Percentiles rank a stretch among this genome's conserved stretches.
phyloP scores from a whole-genome alignment of 2,113 vertebrate species.

The Hypomesus transpacificus region DNA sequence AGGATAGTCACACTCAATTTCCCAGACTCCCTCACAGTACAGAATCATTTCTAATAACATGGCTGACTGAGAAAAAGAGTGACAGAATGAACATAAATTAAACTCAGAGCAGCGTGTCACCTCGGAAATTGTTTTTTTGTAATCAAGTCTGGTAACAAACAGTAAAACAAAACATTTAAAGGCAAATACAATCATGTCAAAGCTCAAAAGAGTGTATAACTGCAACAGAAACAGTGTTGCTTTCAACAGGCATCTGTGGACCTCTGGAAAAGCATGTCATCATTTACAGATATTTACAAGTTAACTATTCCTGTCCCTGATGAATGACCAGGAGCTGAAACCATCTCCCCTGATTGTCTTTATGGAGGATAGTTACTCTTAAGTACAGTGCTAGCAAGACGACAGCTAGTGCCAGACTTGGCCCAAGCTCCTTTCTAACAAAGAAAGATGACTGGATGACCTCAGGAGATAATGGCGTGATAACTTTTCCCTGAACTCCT shows the following conservation, averaged over 20 bases:
- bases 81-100: conserved; percentile 24
- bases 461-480: conserved; percentile 29
- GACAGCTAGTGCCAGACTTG: conserved; percentile 27
- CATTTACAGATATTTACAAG: conserved; percentile 45
- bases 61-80: conserved; percentile 30
- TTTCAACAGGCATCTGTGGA: no score
- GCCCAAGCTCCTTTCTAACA: conserved; percentile 27
- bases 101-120: conserved; percentile 13
- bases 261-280: not conserved
- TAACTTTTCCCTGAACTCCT: conserved; percentile 31
- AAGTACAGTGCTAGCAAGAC: conserved; percentile 31
- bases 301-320: conserved; percentile 48
- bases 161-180: conserved; percentile 7
- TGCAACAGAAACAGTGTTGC: no score
- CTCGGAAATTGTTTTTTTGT: not conserved
- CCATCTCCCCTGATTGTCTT: conserved; percentile 48
- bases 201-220: no score
- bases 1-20: conserved; percentile 34
- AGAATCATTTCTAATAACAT: conserved; percentile 58
- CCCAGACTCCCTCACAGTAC: conserved; percentile 28
- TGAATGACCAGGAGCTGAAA: conserved; percentile 59
- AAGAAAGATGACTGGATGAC: conserved; percentile 14
- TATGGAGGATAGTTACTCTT: conserved; percentile 24
- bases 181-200: conserved; percentile 9
- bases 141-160: not conserved